Evolutionary conservation across 92 coral and sea anemone genomes (phyloP), one percentile per base, ranked within the genome.

Genomic region (Epizoanthus fatuus): DNA sequence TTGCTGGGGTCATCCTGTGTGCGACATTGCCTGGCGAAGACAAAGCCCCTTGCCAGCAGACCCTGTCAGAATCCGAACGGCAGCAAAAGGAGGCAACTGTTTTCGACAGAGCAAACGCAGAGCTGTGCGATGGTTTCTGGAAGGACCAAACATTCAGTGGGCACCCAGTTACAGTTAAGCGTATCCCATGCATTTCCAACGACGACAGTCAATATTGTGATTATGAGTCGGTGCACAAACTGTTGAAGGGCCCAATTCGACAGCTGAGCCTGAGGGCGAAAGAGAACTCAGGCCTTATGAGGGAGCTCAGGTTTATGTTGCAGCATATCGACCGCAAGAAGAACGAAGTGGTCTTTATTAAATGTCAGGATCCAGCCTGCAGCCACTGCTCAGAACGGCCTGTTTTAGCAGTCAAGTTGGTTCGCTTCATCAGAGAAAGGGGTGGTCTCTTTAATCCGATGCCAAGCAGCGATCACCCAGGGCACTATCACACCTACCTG

Each of bases 311-410:
- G 79, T 82, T 82, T 53, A 77, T 74, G 84, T 14, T 60, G 8
- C 20, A 82, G 16, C 87, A 81, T 52, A 60, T 88, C 25, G 78
- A 81, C 54, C 63, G 87, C 4, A 81, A 84, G 84, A 84, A 74
- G 55, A 89, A 84, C 74, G 89, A 89, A 52, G 75, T 84, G 2
- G 88, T 70, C 51, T 89, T 89, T 40, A 29, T 76, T 35, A 89
- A 89, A 85, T 89, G 89, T 12, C 62, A 54, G 7, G 86, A 89
- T 62, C 80, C 77, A 54, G 67, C 86, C 73, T 89, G 92, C 35
- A 62, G 79, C 55, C 82, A 89, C 73, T 89, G 86, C 52, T 72
- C 89, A 14, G 63, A 72, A 38, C 81, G 49, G 13, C 92, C 89
- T 75, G 81, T 84, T 45, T 47, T 80, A 67, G 88, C 92, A 17